Evolutionary conservation across 1,140 invertebrate species (phyloP), one percentile per base, ranked within the genome.

Genomic region (Drosophila eugracilis): DNA sequence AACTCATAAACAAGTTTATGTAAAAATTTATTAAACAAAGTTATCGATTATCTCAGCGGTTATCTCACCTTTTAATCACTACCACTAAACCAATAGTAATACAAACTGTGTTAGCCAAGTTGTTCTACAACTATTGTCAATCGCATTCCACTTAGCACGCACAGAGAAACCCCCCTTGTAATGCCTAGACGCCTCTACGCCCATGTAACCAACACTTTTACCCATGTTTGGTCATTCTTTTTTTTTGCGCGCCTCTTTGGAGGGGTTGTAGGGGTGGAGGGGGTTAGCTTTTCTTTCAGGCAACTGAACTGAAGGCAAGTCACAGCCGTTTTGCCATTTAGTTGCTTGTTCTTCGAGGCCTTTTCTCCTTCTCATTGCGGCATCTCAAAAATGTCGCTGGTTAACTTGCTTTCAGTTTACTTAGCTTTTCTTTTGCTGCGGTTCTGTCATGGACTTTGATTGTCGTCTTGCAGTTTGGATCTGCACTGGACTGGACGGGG

Each of bases 311-410:
- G n/a, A n/a, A n/a, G n/a, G 19, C 45, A 37, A 41, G 58, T 44
- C 32, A 30, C 26, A 44, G 21, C 55, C 55, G 28, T 50, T 65
- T 75, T 75, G 72, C 71, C 71, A 66, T 75, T 75, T 75, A 75
- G 72, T 75, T 55, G 72, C 71, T 75, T 75, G 60, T 75, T 75
- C 60, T 62, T 45, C 39, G 34, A 59, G 59, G 58, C 59, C 75
- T 67, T 81, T 65, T 42, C 80, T 41, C n/a, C n/a, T n/a, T n/a
- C 65, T 62, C 57, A 69, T 44, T 58, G 63, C 69, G 81, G 81
- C 83, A 86, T 86, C 74, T 86, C 58, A 88, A 86, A 86, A 86
- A 86, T 86, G 81, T 86, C 77, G 81, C 81, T 81, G 83, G 81
- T 81, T 86, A 88, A 86, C 81, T 86, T 86, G 81, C 81, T 88